A percentile compares a stretch with the other conserved stretches of the same genome.
phyloP scores from a whole-genome alignment of 2,888 invertebrate species.

The Podotricha telesiphe region DNA sequence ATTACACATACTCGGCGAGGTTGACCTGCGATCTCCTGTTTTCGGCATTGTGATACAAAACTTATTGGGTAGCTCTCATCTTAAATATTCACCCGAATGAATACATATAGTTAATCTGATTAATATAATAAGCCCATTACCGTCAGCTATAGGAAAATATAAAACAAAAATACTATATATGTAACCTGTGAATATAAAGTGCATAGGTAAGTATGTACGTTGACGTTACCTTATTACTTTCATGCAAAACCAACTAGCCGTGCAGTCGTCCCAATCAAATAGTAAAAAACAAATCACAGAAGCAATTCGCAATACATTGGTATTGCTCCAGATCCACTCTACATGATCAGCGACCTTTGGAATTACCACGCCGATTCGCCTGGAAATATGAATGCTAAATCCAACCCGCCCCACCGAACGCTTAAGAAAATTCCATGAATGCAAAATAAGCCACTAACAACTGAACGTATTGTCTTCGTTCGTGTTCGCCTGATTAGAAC shows the following conservation, averaged over 20 bases:
- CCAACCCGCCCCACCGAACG: constrained; percentile 70
- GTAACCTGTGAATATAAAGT: too few species aligned
- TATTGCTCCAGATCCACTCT: constrained; percentile 32
- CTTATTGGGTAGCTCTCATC: too few species aligned
- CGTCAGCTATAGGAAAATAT: too few species aligned
- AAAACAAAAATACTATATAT: too few species aligned
- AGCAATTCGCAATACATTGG: constrained; percentile 22
- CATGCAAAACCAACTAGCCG: not conserved
- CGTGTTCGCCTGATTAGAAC: constrained; percentile 72
- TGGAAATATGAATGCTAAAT: constrained; percentile 79
- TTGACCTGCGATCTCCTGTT: too few species aligned
- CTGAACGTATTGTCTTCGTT: constrained; percentile 64
- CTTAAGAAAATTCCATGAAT: constrained; percentile 81
- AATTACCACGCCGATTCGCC: constrained; percentile 75
- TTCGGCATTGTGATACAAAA: too few species aligned
- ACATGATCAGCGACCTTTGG: constrained; percentile 62
- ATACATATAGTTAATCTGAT: too few species aligned
- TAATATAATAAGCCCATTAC: too few species aligned
- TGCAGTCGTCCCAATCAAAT: not conserved
- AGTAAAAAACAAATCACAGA: constrained; percentile 10
- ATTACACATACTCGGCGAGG: too few species aligned
- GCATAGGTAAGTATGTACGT: too few species aligned
- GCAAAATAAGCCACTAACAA: constrained; percentile 76
- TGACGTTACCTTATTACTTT: not conserved
- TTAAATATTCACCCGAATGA: too few species aligned